Evolutionary conservation across 2,113 vertebrate species (phyloP).

Genomic region (Chaetodon auriga): DNA sequence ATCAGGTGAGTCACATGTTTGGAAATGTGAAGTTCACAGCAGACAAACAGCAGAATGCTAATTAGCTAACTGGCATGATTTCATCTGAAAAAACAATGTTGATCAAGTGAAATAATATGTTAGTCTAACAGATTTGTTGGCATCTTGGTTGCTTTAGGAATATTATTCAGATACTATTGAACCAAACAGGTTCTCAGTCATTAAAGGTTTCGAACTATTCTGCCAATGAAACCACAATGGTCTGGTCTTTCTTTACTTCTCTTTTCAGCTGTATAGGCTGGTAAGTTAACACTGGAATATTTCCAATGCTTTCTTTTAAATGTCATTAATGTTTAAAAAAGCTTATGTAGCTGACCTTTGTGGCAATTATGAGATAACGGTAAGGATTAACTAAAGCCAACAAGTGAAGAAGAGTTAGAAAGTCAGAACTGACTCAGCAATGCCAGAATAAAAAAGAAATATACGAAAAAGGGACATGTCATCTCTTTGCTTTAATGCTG

Average conservation of each 20-base stretch:
- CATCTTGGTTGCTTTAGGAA: not conserved
- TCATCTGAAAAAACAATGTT: not conserved
- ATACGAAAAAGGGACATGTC: not conserved
- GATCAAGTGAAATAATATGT: not conserved
- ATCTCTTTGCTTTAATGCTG: not conserved
- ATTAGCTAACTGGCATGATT: not conserved
- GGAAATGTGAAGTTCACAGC: conserved; percentile 24
- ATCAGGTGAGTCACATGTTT: not conserved
- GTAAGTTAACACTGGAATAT: not conserved
- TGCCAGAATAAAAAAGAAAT: not conserved
- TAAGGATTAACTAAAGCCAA: not conserved
- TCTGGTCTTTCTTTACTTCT: not conserved
- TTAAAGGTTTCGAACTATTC: no score
- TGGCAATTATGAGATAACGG: not conserved
- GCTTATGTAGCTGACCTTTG: not conserved
- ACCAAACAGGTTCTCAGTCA: not conserved
- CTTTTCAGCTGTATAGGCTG: not conserved
- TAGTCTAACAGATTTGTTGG: not conserved
- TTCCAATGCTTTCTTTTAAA: not conserved
- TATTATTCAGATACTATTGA: not conserved
- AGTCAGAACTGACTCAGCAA: not conserved
- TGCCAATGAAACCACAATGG: not conserved
- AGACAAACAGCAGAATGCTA: not conserved
- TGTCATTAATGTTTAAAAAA: not conserved
- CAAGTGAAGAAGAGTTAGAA: not conserved